These are phyloP conservation scores for Paratilapia polleni DNA, from an alignment of 2,113 vertebrate genomes.

Conservation along the genomic window DNA sequence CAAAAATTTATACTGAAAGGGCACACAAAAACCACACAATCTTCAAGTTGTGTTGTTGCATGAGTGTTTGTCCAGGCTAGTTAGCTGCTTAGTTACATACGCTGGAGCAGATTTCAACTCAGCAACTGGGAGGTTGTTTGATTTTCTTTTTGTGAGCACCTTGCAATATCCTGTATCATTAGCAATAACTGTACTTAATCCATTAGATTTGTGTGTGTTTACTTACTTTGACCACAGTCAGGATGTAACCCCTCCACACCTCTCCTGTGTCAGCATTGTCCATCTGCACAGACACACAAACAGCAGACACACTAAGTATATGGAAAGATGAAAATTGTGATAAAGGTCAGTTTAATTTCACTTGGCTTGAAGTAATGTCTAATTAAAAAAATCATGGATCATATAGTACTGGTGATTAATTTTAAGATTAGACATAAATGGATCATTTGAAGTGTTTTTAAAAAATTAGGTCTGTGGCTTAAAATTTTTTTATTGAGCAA, in stretches of 20 bases:
- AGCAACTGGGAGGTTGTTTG: too few species aligned
- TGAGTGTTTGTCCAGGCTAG: not conserved
- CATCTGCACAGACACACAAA: conserved; percentile 64
- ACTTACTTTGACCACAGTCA: conserved; percentile 83
- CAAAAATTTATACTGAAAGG: not conserved
- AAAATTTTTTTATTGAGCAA: too few species aligned
- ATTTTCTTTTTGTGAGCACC: not conserved
- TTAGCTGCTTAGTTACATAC: too few species aligned
- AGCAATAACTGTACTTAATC: not conserved
- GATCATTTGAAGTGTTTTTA: not conserved
- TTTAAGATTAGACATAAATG: not conserved
- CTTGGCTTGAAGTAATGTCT: not conserved
- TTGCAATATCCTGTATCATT: not conserved
- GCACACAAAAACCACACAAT: not conserved
- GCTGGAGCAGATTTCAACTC: not conserved
- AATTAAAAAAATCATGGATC: not conserved
- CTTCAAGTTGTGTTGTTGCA: not conserved
- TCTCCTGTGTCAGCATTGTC: conserved; percentile 78
- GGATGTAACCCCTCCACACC: conserved; percentile 85
- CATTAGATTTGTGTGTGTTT: not conserved
- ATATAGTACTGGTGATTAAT: not conserved
- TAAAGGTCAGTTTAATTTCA: not conserved
- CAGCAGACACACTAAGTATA: not conserved
- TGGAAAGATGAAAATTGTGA: not conserved
- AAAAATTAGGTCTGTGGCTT: too few species aligned